Evolutionary conservation across 2,797 vertebrate species (phyloP), one percentile per base, ranked within the genome.

Genomic region (Crypturellus tataupa): DNA sequence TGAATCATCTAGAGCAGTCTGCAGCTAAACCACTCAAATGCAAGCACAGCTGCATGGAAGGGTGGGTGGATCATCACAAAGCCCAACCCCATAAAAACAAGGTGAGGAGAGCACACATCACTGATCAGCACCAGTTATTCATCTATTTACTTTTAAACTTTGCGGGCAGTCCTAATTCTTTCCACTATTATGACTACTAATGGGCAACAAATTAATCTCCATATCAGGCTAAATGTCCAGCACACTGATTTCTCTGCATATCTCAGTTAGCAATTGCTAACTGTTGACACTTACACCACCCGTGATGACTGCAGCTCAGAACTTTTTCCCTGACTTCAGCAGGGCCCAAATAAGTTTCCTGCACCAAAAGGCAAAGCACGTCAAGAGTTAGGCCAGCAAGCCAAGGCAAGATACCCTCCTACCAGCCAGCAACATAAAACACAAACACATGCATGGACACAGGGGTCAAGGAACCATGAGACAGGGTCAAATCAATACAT

Each of bases 221-320:
- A 3, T 24, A 65, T 12, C 49, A 82, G 51, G 71, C 55, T 69
- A 81, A 80, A 47, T 93, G 47, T 42, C 23, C 76, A 90, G 37
- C 59, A 80, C 53, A n/a, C 29, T 3, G 18, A 93, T 53, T 79
- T 71, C 35, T 84, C 64, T 1, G 33, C 9, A 1, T 56, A 81
- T 44, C 73, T 90, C 75, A 77, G 75, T 90, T 71, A 77, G 75
- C 0, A 0, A 53, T 90, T 88, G 93, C 85, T 85, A 96, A 94
- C 29, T 56, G 77, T 55, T 90, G 64, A 94, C 70, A 73, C 53
- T 31, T 31, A 55, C 33, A 86, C 19, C 73, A 70, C 59, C 59
- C 0, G 1, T 37, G 72, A 85, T 37, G 58, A 87, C 49, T 68
- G 53, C 68, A 72, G 56, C 67, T 89, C 11, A 0, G 42, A 81